Evolutionary conservation across 2,113 vertebrate genomes (phyloP), one percentile per base, ranked within the genome.

Genomic region (Cephalopterus ornatus): DNA sequence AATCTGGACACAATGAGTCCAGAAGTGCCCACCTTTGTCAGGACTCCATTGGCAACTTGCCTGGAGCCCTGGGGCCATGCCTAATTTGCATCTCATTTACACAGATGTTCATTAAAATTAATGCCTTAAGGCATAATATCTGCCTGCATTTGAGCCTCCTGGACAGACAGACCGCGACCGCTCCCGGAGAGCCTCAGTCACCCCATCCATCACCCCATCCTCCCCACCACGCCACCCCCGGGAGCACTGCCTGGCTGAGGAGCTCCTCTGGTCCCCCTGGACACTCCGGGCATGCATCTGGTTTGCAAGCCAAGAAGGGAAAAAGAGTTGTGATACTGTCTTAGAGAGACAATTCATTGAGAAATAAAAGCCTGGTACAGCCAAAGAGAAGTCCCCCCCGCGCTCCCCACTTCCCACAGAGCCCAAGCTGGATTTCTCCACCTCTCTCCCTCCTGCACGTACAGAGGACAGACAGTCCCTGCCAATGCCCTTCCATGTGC

Each of bases 21-120:
- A 95, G 95, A 93, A 97, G 96, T 66, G 96, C 92, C 95, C 95
- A 95, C 96, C 93, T 95, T 96, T 96, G 95, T 97, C 93, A 88
- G 65, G 55, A 61, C 85, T 88, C 71, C 24, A 0, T 3, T 96
- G 95, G 95, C 79, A 86, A 67, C 5, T 44, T 14, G 95, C 95
- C 79, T 33, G 68, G 52, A 90, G 79, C 82, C 95, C 61, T 6
- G 66, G 55, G 91, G 95, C 91, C 22, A 0, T 24, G 49, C 84
- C 70, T 97, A 9, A 95, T 97, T 95, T 97, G 95, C 95, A 96
- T 96, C 83, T 95, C 88, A 95, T 96, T 96, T 91, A 88, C 93
- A 92, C 91, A 89, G 93, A 80, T 92, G 93, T 92, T 94, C 92
- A 95, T 94, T 90, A 92, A 96, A 96, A 97, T 95, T 92, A 90